phyloP scores from a whole-genome alignment of 1,140 invertebrate species.

The Nixonia krombeini region DNA sequence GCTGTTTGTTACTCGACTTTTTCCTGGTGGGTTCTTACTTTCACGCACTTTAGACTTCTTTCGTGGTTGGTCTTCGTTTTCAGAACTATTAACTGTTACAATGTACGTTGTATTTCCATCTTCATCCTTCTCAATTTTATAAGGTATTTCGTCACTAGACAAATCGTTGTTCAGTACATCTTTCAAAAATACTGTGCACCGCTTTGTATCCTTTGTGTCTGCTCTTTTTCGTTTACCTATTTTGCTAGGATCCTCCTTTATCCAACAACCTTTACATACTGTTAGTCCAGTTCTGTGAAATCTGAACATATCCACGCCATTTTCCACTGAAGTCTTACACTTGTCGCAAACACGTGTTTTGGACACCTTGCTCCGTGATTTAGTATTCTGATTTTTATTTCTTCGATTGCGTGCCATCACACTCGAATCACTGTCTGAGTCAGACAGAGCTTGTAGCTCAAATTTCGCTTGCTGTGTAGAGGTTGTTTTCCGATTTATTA shows the following conservation, averaged over 20 bases:
- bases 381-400: constrained; percentile 14
- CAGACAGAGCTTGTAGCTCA: constrained; percentile 27
- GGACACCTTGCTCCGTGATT: constrained; percentile 3
- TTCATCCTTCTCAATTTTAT: constrained; percentile 45
- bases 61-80: constrained; percentile 15
- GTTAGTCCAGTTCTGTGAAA: constrained; percentile 51
- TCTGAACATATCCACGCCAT: constrained; percentile 51
- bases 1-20: constrained; percentile 4
- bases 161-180: constrained; percentile 50
- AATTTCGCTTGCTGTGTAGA: constrained; percentile 34
- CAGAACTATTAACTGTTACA: constrained; percentile 38
- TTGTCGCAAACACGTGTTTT: constrained; percentile 44
- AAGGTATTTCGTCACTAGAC: constrained; percentile 15
- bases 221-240: constrained; percentile 13
- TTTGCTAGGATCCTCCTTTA: constrained; percentile 44
- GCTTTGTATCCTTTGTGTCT: constrained; percentile 49
- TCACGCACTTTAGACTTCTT: constrained; percentile 16
- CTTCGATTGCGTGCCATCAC: constrained; percentile 17
- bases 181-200: constrained; percentile 60
- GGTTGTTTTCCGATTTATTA: constrained; percentile 62
- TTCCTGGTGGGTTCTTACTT: constrained; percentile 12
- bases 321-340: constrained; percentile 42
- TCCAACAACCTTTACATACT: constrained; percentile 62
- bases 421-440: constrained; percentile 46
- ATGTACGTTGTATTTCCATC: constrained; percentile 44